A percentile compares a stretch with the other conserved stretches of the same genome.
Evolutionary conservation across 2,888 invertebrate genomes (phyloP).

Genomic region (Drosophila imparisetae): DNA sequence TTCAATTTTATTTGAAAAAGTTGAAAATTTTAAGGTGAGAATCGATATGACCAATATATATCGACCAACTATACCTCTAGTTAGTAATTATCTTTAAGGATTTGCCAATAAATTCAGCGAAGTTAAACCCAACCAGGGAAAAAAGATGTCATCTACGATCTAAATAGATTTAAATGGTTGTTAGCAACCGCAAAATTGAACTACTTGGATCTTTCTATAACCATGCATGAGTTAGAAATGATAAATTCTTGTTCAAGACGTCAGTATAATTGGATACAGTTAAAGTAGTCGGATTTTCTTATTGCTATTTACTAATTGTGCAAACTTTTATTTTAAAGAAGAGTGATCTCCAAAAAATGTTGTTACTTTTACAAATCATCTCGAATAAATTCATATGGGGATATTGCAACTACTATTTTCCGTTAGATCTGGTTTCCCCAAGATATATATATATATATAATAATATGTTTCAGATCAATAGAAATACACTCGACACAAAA

Average conservation of each 20-base stretch:
- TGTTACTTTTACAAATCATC: not conserved
- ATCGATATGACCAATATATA: not conserved
- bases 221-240: not conserved
- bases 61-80: not conserved
- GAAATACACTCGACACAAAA: not conserved
- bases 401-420: not conserved
- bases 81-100: not conserved
- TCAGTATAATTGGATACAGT: not conserved
- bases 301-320: not conserved
- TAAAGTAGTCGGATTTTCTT: not conserved
- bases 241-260: not conserved
- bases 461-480: not conserved
- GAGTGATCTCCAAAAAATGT: not conserved
- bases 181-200: not conserved
- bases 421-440: not conserved
- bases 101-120: not conserved
- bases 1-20: not conserved
- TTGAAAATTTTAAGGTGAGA: not conserved
- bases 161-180: not conserved
- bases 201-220: not conserved
- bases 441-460: too few species aligned
- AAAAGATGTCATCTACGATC: not conserved
- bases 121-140: not conserved
- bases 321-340: not conserved
- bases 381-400: not conserved